Evolutionary conservation across 2,888 invertebrate species (phyloP).

Genomic region (Spicauda simplicius): DNA sequence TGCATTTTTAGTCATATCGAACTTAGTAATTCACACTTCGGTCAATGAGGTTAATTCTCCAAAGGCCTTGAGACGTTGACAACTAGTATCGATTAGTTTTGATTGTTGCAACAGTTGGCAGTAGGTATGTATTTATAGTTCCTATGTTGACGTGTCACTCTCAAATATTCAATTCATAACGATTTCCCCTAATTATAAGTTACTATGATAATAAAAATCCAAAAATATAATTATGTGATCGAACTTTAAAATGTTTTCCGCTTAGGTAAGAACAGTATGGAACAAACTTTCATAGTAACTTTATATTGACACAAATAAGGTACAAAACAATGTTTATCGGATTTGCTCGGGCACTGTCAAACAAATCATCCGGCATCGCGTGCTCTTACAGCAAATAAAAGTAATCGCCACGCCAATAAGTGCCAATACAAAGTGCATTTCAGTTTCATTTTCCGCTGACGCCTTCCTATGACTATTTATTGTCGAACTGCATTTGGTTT

Average conservation of each 20-base stretch:
- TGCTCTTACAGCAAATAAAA: constrained; percentile 57
- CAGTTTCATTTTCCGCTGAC: constrained; percentile 23
- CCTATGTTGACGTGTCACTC: too few relatives aligned
- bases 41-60: neutral
- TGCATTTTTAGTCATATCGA: neutral
- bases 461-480: constrained; percentile 13
- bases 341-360: constrained; percentile 33
- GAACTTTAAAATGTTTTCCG: too few relatives aligned
- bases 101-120: neutral
- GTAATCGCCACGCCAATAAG: constrained; percentile 41
- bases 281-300: neutral
- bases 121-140: neutral
- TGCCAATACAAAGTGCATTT: constrained; percentile 37
- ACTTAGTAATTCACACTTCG: neutral
- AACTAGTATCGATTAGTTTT: neutral
- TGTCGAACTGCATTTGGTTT: neutral
- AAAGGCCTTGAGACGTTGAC: neutral
- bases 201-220: neutral
- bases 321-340: constrained; percentile 11
- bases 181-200: too few relatives aligned
- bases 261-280: neutral
- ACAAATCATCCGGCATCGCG: constrained; percentile 54
- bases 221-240: neutral
- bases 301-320: neutral
- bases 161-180: too few relatives aligned